These are phyloP conservation scores for Meriones unguiculatus DNA, from an alignment of 2,113 vertebrate species.

Conservation along the genomic window DNA sequence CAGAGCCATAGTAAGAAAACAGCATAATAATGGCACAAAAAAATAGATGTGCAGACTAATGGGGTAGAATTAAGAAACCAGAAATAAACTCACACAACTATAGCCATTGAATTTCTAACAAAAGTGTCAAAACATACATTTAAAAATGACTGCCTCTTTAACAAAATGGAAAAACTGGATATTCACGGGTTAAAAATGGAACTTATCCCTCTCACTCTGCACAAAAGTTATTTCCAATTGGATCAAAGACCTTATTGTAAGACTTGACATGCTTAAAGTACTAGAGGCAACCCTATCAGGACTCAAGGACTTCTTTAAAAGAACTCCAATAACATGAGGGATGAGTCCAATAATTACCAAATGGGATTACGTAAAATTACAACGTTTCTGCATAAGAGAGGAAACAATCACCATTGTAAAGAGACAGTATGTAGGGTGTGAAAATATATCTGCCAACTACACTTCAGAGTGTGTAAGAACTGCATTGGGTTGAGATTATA, in stretches of 20 bases:
- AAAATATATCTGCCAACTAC: not conserved
- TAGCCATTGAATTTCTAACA: not conserved
- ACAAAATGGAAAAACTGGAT: not conserved
- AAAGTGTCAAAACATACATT: not conserved
- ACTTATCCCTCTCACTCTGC: not conserved
- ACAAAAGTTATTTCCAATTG: not conserved
- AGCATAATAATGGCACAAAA: not conserved
- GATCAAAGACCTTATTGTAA: not conserved
- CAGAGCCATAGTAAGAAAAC: not conserved
- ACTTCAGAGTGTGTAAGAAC: not conserved
- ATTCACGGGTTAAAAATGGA: not conserved
- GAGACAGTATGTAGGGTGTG: not conserved
- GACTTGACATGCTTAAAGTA: not conserved
- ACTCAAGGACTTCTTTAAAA: not conserved
- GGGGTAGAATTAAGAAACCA: not conserved
- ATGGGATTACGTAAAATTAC: not conserved
- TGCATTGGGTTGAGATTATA: not conserved
- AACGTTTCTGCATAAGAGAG: not conserved
- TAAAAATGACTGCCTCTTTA: not conserved
- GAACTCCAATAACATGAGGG: no score
- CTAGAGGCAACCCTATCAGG: not conserved
- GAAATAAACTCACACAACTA: not conserved
- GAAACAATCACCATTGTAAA: not conserved
- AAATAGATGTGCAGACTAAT: not conserved
- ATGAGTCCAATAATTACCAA: not conserved